Base-by-base conservation (phyloP, 2,797 vertebrate genomes). In the Tenualosa thibaudeaui region DNA sequence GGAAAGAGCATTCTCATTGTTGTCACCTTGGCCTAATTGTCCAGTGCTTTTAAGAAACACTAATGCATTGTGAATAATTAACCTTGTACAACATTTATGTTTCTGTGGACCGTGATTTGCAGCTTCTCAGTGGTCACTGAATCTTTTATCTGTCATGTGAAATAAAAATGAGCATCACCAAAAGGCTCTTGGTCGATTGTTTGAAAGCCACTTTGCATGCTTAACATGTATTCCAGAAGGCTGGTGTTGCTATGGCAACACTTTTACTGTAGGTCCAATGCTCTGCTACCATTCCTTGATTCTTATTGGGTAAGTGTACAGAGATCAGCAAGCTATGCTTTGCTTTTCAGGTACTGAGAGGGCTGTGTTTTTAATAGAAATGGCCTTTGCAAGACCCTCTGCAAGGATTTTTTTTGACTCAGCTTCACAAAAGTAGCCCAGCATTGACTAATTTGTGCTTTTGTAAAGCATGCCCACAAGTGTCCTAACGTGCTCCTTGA, bases 171-270 rank as follows among this genome's bases (percentile, higher is more conserved):
- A 78, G 71, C 71, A 46, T 78, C 71, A 78, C 37, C 37, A 19
- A 40, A 22, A 19, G 17, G 15, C 40, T 31, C 15, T n/a, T 75
- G 17, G 56, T 31, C 1, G 54, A 43, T 90, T 78, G 40, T 90
- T 88, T 93, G 90, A 88, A 85, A 94, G 93, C 94, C 94, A 95
- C 96, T 97, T 97, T 96, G 96, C 95, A 97, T 97, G 96, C 96
- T 95, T 96, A 95, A 95, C 96, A 93, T 96, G 96, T 96, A 95
- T 96, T 95, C 94, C 95, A 93, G 96, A 95, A 96, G 96, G 96
- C 95, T 93, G 95, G 92, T 92, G 96, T 97, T 97, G 95, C 96
- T 82, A 88, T 88, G 86, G 89, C 87, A 88, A 90, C 89, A 86
- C 53, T 86, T 78, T 88, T 86, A 85, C 84, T 50, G 84, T 78